Evolutionary conservation across 2,113 vertebrate genomes (phyloP).

Genomic region (Periophthalmus modestus): DNA sequence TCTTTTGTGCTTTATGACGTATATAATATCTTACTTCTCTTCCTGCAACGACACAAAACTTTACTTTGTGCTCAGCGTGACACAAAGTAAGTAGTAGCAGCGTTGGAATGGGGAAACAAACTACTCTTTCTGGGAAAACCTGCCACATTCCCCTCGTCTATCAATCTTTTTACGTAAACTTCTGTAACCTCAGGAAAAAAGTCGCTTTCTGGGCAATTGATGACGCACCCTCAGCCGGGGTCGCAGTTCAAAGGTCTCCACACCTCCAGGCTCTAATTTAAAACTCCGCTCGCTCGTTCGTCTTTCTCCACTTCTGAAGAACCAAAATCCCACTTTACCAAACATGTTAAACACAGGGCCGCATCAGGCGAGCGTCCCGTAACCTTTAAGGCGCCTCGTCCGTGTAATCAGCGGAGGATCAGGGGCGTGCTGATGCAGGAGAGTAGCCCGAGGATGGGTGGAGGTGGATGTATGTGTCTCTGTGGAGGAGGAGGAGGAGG

Average conservation of each 20-base stretch:
- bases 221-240: neutral
- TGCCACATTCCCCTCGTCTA: neutral
- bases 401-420: slow-evolving; percentile 34
- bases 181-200: neutral
- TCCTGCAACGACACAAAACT: too few species aligned
- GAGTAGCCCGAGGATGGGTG: slow-evolving; percentile 32
- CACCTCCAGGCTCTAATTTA: neutral
- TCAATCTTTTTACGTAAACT: neutral
- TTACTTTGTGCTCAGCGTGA: too few species aligned
- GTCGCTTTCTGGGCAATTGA: neutral
- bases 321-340: neutral
- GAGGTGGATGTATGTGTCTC: slow-evolving; percentile 42
- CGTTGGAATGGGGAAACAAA: too few species aligned
- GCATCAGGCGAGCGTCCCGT: neutral
- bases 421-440: slow-evolving; percentile 16
- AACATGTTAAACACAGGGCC: slow-evolving; percentile 1
- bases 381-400: slow-evolving; percentile 24
- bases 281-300: neutral
- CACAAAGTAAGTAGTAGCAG: too few species aligned
- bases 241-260: neutral
- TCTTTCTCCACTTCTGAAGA: neutral
- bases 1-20: too few species aligned
- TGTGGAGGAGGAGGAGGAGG: slow-evolving; percentile 18
- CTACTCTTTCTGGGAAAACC: too few species aligned
- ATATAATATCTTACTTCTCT: too few species aligned